Evolutionary conservation across 2,888 invertebrate species (phyloP).

Genomic region (Caenorhabditis sp.): DNA sequence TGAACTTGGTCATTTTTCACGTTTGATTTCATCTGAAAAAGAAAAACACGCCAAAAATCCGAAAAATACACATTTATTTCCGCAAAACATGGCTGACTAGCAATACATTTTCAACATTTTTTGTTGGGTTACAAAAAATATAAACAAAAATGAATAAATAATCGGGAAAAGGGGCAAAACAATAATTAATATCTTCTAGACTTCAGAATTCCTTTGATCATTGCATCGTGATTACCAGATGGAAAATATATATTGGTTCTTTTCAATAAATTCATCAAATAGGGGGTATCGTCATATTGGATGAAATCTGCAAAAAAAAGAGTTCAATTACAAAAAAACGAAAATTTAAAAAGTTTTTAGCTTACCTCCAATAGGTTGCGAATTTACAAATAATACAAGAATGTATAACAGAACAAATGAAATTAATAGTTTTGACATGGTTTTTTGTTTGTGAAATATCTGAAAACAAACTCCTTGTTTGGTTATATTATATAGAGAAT

Average conservation of each 20-base stretch:
- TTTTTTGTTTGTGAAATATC: neutral
- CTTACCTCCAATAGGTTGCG: neutral
- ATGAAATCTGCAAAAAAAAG: neutral
- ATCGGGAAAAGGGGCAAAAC: too few species aligned
- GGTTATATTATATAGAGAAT: too few species aligned
- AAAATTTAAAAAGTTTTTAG: too few species aligned
- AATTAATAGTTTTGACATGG: neutral
- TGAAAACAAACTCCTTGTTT: neutral
- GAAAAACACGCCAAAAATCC: too few species aligned
- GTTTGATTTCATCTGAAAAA: too few species aligned
- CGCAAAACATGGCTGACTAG: too few species aligned
- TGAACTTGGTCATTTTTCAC: too few species aligned
- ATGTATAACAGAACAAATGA: neutral
- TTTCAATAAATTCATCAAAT: neutral
- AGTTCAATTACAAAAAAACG: neutral
- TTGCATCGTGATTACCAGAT: slow-evolving; percentile 33
- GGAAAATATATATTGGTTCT: slow-evolving; percentile 10
- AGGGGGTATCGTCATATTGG: neutral
- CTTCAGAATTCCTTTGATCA: slow-evolving; percentile 43
- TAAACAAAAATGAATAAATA: too few species aligned
- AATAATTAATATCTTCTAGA: slow-evolving; percentile 28
- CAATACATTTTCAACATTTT: too few species aligned
- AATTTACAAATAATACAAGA: neutral
- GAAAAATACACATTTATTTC: too few species aligned
- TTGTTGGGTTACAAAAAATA: too few species aligned